These are phyloP conservation scores for Oasisia sp. DNA, from an alignment of 2,888 invertebrate genomes.

Conservation along the genomic window DNA sequence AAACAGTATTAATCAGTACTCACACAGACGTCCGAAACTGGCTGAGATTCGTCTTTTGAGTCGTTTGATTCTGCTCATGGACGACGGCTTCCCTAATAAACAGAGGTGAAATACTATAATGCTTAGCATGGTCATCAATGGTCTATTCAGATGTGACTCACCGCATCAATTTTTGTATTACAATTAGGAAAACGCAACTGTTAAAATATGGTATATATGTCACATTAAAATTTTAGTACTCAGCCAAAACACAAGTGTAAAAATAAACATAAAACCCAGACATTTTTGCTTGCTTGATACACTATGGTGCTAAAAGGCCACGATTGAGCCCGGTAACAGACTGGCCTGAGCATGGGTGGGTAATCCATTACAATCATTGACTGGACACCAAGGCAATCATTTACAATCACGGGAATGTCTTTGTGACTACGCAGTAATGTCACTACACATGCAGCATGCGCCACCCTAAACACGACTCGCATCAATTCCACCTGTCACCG, in stretches of 20 bases:
- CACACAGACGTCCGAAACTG: conserved; percentile 39
- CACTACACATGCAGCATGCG: background rate
- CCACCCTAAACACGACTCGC: background rate
- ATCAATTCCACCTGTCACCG: background rate
- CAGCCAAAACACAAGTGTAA: too few species aligned
- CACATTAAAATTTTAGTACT: too few species aligned
- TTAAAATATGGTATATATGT: too few species aligned
- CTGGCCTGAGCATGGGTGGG: background rate
- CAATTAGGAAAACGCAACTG: too few species aligned
- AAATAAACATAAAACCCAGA: background rate
- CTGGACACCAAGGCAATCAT: background rate
- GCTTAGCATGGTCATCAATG: background rate
- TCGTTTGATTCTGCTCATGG: conserved; percentile 31
- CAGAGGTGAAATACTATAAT: background rate
- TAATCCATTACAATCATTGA: background rate
- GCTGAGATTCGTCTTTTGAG: conserved; percentile 39
- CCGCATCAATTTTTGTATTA: too few species aligned
- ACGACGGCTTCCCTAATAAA: background rate
- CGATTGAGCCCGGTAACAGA: background rate
- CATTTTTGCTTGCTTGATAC: background rate
- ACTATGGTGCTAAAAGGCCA: background rate
- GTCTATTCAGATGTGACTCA: too few species aligned
- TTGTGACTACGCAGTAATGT: background rate
- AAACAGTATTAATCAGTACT: conserved; percentile 20
- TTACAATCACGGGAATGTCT: background rate